Conservation (phyloP, 2,797 vertebrate genomes). For the Sardinella longiceps region DNA sequence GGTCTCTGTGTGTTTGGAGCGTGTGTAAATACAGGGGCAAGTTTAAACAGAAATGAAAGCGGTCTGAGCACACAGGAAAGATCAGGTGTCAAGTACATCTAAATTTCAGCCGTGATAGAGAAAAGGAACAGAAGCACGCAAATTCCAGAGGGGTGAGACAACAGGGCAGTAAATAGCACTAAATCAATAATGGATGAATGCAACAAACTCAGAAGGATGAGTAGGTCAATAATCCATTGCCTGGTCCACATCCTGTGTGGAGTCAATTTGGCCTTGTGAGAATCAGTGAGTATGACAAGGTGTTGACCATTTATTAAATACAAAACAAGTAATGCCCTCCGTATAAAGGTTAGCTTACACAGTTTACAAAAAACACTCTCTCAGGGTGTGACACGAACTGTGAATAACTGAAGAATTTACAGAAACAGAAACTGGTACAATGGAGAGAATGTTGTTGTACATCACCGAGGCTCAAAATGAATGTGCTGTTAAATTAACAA, state of each 20-base stretch:
- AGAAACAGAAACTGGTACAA: not conserved
- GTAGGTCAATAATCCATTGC: conserved; percentile 4
- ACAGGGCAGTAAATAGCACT: conserved; percentile 15
- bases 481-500: conserved; percentile 1
- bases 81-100: conserved; percentile 23
- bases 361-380: not conserved
- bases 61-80: conserved; percentile 19
- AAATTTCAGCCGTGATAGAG: conserved; percentile 1
- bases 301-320: conserved; percentile 14
- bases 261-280: not conserved
- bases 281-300: not conserved
- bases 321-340: not conserved
- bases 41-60: not conserved
- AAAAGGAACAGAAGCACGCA: not conserved
- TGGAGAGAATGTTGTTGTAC: not conserved
- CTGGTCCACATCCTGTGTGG: not conserved
- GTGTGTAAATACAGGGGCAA: not conserved
- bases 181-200: conserved; percentile 14
- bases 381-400: not conserved
- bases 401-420: not conserved
- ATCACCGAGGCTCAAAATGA: not conserved
- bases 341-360: not conserved
- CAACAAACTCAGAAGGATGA: not conserved
- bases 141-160: conserved; percentile 9
- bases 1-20: not conserved